Conservation (phyloP, 2,888 invertebrate genomes). For the Thymelicus sylvestris region DNA sequence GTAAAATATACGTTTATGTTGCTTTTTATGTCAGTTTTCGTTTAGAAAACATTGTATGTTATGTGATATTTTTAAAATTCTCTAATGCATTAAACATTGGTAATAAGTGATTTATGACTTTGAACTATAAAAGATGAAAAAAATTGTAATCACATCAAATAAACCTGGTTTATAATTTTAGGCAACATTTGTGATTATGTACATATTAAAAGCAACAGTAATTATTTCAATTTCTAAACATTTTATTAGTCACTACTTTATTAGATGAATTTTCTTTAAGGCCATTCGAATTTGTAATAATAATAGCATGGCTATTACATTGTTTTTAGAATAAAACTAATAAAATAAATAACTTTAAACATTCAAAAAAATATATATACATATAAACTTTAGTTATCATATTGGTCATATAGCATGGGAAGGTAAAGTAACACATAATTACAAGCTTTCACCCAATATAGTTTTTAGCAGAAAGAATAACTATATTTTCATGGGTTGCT, state of each 20-base stretch:
- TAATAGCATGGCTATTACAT: not conserved
- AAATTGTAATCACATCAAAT: not conserved
- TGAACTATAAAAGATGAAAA: constrained; percentile 23
- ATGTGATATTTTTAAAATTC: constrained; percentile 67
- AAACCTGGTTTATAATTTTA: not conserved
- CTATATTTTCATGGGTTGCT: not conserved
- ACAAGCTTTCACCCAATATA: too few relatives aligned
- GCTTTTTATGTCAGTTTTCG: constrained; percentile 57
- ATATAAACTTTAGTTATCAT: not conserved
- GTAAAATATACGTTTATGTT: constrained; percentile 62
- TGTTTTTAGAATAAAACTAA: not conserved
- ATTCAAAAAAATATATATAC: not conserved
- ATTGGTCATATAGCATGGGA: not conserved
- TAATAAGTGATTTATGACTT: constrained; percentile 50
- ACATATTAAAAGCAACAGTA: not conserved
- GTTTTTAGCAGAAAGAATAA: not conserved
- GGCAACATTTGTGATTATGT: not conserved
- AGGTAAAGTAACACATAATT: not conserved
- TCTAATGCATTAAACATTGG: constrained; percentile 64
- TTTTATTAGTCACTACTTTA: not conserved
- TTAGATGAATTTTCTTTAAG: not conserved
- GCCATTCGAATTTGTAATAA: not conserved
- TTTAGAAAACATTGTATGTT: constrained; percentile 67
- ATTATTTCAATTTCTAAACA: not conserved
- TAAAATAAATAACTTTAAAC: not conserved